These are phyloP conservation scores for Orthosia cruda DNA, from an alignment of 2,888 invertebrate genomes.

Conservation along the genomic window DNA sequence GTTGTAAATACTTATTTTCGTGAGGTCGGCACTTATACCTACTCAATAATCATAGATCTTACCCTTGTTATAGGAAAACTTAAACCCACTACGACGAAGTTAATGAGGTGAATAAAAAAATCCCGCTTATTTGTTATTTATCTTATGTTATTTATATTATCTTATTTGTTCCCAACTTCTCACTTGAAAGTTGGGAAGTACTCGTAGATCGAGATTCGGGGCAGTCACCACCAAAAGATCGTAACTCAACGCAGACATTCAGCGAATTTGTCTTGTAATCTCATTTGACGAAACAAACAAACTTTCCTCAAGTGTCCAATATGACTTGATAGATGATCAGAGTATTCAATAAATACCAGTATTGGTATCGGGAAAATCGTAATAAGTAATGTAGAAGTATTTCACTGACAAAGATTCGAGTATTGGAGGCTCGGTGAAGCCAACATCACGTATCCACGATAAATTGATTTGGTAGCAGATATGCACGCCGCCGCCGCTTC, in stretches of 20 bases:
- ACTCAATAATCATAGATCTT: conserved; percentile 54
- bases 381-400: no score
- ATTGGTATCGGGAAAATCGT: conserved; percentile 51
- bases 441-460: no score
- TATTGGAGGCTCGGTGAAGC: no score
- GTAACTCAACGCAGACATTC: conserved; percentile 52
- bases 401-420: no score
- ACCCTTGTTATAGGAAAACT: conserved; percentile 55
- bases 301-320: conserved; percentile 60
- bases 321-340: conserved; percentile 62
- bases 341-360: conserved; percentile 63
- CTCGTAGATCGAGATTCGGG: conserved; percentile 50
- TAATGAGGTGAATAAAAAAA: conserved; percentile 65
- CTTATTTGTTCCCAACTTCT: conserved; percentile 63
- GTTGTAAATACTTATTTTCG: conserved; percentile 46
- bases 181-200: conserved; percentile 61
- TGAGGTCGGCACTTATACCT: conserved; percentile 21
- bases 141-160: no score
- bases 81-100: conserved; percentile 55
- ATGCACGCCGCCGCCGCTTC: no score
- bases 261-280: conserved; percentile 41
- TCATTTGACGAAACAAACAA: conserved; percentile 63
- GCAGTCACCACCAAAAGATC: conserved; percentile 59
- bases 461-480: no score
- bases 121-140: conserved; percentile 60